These are phyloP conservation scores for Colius striatus DNA, from an alignment of 2,113 vertebrate genomes.

Conservation along the genomic window DNA sequence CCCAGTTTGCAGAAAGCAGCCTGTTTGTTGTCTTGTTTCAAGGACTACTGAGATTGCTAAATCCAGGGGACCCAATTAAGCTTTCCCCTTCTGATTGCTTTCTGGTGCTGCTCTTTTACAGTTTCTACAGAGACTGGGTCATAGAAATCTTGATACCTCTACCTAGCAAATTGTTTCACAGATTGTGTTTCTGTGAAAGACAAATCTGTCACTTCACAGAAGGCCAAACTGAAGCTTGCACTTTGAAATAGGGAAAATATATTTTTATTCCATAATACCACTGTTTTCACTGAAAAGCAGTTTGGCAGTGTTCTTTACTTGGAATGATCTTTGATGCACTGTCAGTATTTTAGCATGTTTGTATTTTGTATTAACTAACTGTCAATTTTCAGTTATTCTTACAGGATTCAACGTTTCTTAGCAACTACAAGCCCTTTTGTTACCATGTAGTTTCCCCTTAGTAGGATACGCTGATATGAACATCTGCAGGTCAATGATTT, in stretches of 20 bases:
- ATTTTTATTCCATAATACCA: neutral
- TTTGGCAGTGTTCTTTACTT: neutral
- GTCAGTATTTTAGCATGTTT: neutral
- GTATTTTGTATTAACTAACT: neutral
- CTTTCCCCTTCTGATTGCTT: neutral
- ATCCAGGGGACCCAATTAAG: neutral
- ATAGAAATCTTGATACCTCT: neutral
- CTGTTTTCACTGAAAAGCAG: neutral
- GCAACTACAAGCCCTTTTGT: neutral
- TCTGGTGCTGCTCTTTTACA: neutral
- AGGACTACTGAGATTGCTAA: neutral
- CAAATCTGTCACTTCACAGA: neutral
- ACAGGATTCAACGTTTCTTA: neutral
- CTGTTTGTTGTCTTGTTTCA: neutral
- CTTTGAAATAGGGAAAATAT: neutral
- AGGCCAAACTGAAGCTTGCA: neutral
- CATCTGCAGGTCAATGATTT: constrained; percentile 47
- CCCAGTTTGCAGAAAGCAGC: neutral
- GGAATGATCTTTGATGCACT: neutral
- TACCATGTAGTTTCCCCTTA: constrained; percentile 30
- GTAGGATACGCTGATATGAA: constrained; percentile 22
- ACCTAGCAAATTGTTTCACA: neutral
- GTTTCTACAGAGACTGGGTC: neutral
- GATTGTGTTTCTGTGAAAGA: neutral
- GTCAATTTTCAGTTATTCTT: neutral